Base-by-base conservation (phyloP, 92 coral and sea anemone genomes). In the Isaurus tuberculatus region DNA sequence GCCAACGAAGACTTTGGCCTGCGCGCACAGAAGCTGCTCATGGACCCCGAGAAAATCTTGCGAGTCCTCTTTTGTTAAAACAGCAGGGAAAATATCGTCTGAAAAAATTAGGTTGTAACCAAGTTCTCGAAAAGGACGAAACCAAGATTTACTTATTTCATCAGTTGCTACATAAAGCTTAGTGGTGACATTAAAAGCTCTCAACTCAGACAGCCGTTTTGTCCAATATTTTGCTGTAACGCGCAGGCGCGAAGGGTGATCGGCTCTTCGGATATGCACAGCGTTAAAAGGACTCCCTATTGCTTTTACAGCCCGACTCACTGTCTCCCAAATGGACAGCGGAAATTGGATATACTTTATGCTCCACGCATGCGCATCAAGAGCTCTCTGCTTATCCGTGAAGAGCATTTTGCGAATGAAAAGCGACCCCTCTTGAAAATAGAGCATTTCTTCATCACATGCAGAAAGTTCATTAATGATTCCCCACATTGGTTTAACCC, bases 121-220 rank as follows among this genome's bases (percentile, higher is more conserved):
- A 16, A 93, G 97, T 28, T 89, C 86, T 26, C 80, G 86, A 33
- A 97, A 91, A 23, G 98, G 98, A 22, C 84, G 31, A 75, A 97
- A 97, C 99, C 99, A 97, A 7, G 91, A 77, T 53, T 77, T 81
- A 89, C 94, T 82, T 30, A 46, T 65, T 70, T 97, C 99, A 67
- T 97, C 99, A 14, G 99, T 97, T 17, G 99, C 98, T 22, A 97
- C 84, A 74, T 97, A 97, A 49, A 97, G 98, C 30, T 81, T 90
- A 8, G 88, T 68, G 0, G 98, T 88, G 48, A 82, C 26, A 66
- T 84, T 84, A 29, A 90, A 71, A 40, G 95, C 90, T 9, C 84
- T 61, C 30, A 89, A 84, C 65, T 57, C 32, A 5, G 83, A 30
- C 73, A 97, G 51, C 14, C 72, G 31, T 13, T 43, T 19, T 11